A percentile compares a stretch with the other conserved stretches of the same genome.
These are phyloP conservation scores for Camponotus pennsylvanicus DNA, from an alignment of 1,140 invertebrate genomes.

Conservation along the genomic window DNA sequence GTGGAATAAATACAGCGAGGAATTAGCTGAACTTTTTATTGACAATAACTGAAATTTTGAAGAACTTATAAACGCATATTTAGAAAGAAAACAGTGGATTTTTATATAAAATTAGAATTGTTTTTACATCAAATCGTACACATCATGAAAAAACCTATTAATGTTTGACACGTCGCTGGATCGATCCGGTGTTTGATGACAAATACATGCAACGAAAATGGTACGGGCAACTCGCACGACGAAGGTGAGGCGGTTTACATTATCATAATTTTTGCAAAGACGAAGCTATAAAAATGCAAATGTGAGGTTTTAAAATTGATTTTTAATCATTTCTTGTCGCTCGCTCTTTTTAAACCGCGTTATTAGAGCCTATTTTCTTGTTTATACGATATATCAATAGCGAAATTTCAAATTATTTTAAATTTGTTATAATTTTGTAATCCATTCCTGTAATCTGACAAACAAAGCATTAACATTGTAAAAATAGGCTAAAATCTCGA, in stretches of 20 bases:
- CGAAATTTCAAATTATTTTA: background rate
- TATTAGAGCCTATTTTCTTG: background rate
- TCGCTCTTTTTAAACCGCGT: background rate
- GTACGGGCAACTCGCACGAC: slow-evolving; percentile 26
- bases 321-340: background rate
- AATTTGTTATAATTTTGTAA: background rate
- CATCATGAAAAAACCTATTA: background rate
- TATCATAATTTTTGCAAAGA: slow-evolving; percentile 10
- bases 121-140: background rate
- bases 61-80: too few species aligned
- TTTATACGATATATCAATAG: background rate
- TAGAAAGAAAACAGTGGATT: background rate
- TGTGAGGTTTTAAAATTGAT: too few species aligned
- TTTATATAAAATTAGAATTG: background rate
- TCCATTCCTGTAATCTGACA: background rate
- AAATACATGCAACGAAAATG: slow-evolving; percentile 12
- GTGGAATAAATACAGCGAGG: too few species aligned
- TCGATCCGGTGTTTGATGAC: background rate
- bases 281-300: background rate
- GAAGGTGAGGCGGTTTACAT: slow-evolving; percentile 29
- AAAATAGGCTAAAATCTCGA: background rate
- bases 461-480: background rate
- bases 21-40: background rate
- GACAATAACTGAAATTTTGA: background rate
- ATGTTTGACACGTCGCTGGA: background rate